Percentiles rank a stretch among this genome's conserved stretches.
phyloP scores from a whole-genome alignment of 2,797 vertebrate genomes.

The Pseudochromis fuscus region DNA sequence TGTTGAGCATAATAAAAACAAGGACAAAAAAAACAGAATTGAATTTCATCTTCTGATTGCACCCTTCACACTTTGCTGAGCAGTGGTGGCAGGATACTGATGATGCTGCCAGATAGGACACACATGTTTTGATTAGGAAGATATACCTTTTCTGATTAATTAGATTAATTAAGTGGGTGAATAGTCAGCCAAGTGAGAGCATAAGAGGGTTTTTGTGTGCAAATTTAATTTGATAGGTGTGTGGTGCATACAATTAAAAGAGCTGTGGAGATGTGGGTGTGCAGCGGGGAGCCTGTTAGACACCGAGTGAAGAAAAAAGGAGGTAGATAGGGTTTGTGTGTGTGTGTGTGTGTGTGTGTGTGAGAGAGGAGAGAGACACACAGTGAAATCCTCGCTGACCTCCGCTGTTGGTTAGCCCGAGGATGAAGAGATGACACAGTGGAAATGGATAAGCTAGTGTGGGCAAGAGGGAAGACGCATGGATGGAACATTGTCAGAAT shows the following conservation, averaged over 20 bases:
- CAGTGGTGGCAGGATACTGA: conserved; percentile 53
- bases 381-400: conserved; percentile 63
- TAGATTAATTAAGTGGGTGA: conserved; percentile 73
- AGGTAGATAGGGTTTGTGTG: not conserved
- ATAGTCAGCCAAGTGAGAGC: conserved; percentile 59
- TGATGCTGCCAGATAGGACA: conserved; percentile 63
- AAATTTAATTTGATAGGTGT: conserved; percentile 68
- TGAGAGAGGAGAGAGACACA: conserved; percentile 10
- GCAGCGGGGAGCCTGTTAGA: conserved; percentile 21
- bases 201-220: conserved; percentile 44
- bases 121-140: conserved; percentile 65
- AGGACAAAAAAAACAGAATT: conserved; percentile 46
- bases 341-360: conserved; percentile 6
- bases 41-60: conserved; percentile 48
- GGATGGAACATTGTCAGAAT: conserved; percentile 42
- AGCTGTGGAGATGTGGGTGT: conserved; percentile 33
- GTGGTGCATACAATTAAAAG: conserved; percentile 36
- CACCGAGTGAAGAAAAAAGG: conserved; percentile 3
- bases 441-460: conserved; percentile 60
- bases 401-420: conserved; percentile 66
- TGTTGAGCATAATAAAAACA: conserved; percentile 54
- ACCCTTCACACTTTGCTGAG: conserved; percentile 69
- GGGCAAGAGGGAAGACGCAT: conserved; percentile 51
- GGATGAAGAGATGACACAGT: conserved; percentile 68
- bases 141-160: conserved; percentile 72